Conservation (phyloP, 2,888 invertebrate genomes). For the Suillia variegata region DNA sequence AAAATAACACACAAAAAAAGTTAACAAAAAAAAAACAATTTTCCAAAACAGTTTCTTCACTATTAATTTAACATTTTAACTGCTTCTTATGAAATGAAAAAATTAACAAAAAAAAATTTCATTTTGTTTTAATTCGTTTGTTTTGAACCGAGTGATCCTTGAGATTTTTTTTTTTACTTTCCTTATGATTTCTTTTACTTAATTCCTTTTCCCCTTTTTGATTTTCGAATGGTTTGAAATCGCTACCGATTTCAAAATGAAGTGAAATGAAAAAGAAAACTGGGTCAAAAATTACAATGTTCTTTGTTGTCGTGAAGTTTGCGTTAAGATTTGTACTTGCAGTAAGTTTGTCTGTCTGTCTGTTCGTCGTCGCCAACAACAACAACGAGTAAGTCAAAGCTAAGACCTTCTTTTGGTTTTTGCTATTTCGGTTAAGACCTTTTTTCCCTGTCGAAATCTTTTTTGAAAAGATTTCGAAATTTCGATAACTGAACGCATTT, state of each 20-base stretch:
- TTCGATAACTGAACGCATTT: no score
- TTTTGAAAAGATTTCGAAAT: no score
- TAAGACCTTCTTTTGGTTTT: no score
- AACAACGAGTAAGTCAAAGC: no score
- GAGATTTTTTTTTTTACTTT: background rate
- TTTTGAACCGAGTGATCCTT: background rate
- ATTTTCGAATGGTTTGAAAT: no score
- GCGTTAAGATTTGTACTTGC: constrained; percentile 19
- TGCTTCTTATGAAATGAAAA: background rate
- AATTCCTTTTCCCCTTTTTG: no score
- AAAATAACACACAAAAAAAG: background rate
- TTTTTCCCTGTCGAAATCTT: no score
- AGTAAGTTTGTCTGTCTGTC: constrained; percentile 15
- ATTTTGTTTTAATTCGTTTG: background rate
- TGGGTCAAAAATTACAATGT: background rate
- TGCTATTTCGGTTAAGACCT: no score
- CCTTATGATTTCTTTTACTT: no score
- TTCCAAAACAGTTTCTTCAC: background rate
- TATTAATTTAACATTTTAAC: background rate
- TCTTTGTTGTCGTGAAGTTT: constrained; percentile 21
- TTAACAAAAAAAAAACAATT: no score
- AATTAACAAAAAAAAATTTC: constrained; percentile 1
- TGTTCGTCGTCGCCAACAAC: no score
- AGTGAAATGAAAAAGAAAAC: background rate
- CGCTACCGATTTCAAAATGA: background rate